Evolutionary conservation across 2,113 vertebrate genomes (phyloP).

Genomic region (Eolophus roseicapilla): DNA sequence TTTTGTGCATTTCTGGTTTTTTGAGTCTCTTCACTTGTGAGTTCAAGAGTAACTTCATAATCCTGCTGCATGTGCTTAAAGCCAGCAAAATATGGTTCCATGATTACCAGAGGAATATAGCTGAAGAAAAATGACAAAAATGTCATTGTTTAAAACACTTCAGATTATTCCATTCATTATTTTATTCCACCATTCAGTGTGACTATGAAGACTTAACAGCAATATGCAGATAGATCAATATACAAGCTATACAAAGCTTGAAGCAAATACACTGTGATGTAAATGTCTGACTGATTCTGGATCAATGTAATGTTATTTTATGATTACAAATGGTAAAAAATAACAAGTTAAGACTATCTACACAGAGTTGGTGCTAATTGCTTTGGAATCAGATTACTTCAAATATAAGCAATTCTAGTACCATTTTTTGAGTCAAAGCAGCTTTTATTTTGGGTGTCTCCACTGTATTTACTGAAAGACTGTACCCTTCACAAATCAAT

Average conservation of each 20-base stretch:
- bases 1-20: constrained; percentile 65
- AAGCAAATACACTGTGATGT: neutral
- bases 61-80: constrained; percentile 78
- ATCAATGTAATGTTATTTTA: neutral
- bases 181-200: neutral
- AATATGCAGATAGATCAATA: neutral
- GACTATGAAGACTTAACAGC: neutral
- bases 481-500: neutral
- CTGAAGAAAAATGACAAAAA: constrained; percentile 33
- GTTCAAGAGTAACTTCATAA: constrained; percentile 70
- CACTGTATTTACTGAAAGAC: neutral
- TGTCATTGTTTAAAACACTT: neutral
- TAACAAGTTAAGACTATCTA: neutral
- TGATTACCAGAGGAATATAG: constrained; percentile 49
- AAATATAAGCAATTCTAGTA: neutral
- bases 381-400: neutral
- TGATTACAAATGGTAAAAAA: neutral
- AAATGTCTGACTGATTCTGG: neutral
- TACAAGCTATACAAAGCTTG: neutral
- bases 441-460: neutral
- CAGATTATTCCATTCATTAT: neutral
- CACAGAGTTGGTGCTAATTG: neutral
- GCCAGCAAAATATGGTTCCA: constrained; percentile 88
- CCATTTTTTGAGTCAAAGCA: neutral
- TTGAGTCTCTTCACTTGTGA: constrained; percentile 43